Evolutionary conservation across 2,113 vertebrate genomes (phyloP).

Genomic region (Chamaea fasciata): DNA sequence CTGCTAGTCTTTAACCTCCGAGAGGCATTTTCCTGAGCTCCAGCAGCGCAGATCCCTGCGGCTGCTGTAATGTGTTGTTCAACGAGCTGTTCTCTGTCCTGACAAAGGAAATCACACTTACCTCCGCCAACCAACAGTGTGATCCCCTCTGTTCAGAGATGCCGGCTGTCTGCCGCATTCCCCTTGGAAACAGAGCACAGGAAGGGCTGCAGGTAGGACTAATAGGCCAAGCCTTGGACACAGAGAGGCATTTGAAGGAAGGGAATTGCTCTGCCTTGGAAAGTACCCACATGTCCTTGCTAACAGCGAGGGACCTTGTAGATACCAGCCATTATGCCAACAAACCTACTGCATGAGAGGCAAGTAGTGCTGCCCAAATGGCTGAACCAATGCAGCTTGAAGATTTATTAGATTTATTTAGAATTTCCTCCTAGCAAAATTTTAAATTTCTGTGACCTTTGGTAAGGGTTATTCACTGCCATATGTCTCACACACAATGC

Average conservation of each 20-base stretch:
- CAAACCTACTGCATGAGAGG: neutral
- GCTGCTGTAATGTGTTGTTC: rapidly evolving
- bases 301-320: rapidly evolving
- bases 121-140: neutral
- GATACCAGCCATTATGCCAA: neutral
- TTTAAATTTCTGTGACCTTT: neutral
- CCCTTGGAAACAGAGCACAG: neutral
- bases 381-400: neutral
- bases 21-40: neutral
- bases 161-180: neutral
- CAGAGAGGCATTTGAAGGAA: neutral
- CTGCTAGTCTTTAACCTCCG: neutral
- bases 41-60: neutral
- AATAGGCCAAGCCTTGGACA: neutral
- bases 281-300: neutral
- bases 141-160: neutral
- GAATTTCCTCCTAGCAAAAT: neutral
- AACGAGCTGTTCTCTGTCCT: neutral
- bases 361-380: neutral
- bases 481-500: neutral
- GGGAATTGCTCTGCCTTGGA: neutral
- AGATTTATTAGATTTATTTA: neutral
- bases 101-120: neutral
- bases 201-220: neutral
- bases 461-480: neutral